Conservation (phyloP, 2,797 vertebrate genomes). For the Oreortyx pictus region DNA sequence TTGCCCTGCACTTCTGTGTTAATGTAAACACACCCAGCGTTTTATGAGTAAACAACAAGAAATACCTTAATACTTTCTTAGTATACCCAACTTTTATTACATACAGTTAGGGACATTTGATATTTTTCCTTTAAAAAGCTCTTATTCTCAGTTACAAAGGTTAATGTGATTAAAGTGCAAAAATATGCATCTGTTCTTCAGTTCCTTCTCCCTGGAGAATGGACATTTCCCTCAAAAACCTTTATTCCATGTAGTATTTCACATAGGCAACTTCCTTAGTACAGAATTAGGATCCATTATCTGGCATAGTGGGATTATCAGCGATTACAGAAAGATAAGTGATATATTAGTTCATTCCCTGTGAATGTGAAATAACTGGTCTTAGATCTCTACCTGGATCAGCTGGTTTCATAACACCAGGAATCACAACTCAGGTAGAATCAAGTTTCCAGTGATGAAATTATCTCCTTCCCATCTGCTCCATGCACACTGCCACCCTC, state of each 20-base stretch:
- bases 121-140: not conserved
- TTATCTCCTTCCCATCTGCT: not conserved
- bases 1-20: rapidly evolving
- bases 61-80: not conserved
- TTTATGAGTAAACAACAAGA: not conserved
- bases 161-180: not conserved
- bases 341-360: not conserved
- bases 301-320: not conserved
- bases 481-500: not conserved
- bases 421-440: not conserved
- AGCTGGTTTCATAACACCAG: not conserved
- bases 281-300: not conserved
- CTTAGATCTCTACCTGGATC: not conserved
- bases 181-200: not conserved
- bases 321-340: not conserved
- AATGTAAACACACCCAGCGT: not conserved
- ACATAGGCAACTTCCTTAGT: not conserved
- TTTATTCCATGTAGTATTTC: not conserved
- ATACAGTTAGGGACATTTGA: not conserved
- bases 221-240: rapidly evolving
- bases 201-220: not conserved
- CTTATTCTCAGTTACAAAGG: not conserved
- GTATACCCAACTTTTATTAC: not conserved
- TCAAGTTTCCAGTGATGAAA: not conserved
- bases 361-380: not conserved